Evolutionary conservation across 2,113 vertebrate species (phyloP).

Genomic region (Patagioenas fasciata): DNA sequence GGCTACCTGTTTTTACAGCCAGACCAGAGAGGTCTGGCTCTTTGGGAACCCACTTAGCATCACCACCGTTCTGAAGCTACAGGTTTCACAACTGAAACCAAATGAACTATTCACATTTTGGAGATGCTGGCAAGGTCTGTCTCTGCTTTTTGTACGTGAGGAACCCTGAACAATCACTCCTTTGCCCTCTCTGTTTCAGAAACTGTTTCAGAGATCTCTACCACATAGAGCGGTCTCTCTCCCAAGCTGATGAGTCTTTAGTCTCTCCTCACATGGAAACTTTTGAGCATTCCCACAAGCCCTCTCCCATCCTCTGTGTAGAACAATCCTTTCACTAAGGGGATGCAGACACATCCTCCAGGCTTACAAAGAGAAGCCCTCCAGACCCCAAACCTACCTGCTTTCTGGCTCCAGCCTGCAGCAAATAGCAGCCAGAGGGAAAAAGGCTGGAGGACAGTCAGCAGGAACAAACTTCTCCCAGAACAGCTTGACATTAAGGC

Average conservation of each 20-base stretch:
- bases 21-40: background rate
- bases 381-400: slow-evolving; percentile 75
- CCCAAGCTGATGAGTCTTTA: background rate
- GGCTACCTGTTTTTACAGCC: background rate
- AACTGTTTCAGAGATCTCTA: background rate
- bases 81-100: background rate
- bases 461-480: slow-evolving; percentile 95
- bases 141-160: background rate
- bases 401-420: slow-evolving; percentile 91
- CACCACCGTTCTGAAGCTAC: background rate
- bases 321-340: background rate
- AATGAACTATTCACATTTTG: background rate
- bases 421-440: slow-evolving; percentile 91
- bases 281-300: background rate
- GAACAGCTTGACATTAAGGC: slow-evolving; percentile 93
- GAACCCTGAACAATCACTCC: background rate
- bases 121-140: background rate
- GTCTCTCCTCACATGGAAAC: background rate
- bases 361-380: background rate
- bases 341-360: background rate
- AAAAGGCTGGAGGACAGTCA: slow-evolving; percentile 92
- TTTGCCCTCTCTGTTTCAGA: background rate
- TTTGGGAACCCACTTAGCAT: background rate
- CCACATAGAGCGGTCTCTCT: background rate
- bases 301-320: background rate